Evolutionary conservation across 2,888 invertebrate species (phyloP).

Genomic region (Melanostoma mellinum): DNA sequence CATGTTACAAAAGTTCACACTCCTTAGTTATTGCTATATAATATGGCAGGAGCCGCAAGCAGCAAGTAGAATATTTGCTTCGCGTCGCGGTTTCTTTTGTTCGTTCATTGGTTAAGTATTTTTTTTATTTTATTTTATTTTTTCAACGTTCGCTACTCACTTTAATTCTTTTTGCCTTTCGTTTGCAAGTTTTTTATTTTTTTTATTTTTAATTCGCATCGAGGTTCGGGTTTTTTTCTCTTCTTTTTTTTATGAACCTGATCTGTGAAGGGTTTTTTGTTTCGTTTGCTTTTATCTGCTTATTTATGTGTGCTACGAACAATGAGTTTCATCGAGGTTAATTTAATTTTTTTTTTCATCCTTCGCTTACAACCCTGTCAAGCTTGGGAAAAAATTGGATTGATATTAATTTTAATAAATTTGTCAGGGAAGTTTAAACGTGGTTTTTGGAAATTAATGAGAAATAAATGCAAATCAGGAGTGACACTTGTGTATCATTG

Average conservation of each 20-base stretch:
- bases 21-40: slow-evolving; percentile 63
- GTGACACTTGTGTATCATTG: no score
- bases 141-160: slow-evolving; percentile 45
- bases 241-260: slow-evolving; percentile 39
- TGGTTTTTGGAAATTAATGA: no score
- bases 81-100: slow-evolving; percentile 70
- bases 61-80: slow-evolving; percentile 56
- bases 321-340: slow-evolving; percentile 32
- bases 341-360: slow-evolving; percentile 23
- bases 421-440: no score
- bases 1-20: slow-evolving; percentile 73
- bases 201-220: slow-evolving; percentile 45
- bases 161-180: slow-evolving; percentile 54
- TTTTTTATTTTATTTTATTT: slow-evolving; percentile 36
- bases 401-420: slow-evolving; percentile 17
- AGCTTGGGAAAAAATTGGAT: slow-evolving; percentile 33
- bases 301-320: slow-evolving; percentile 23
- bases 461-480: no score
- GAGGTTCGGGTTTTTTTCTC: slow-evolving; percentile 41
- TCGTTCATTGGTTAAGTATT: slow-evolving; percentile 33
- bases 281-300: slow-evolving; percentile 11
- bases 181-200: slow-evolving; percentile 36
- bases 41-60: slow-evolving; percentile 30
- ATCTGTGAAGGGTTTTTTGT: slow-evolving; percentile 41
- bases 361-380: not conserved